phyloP scores from a whole-genome alignment of 2,888 invertebrate genomes.

The Azorinus chamasolen region DNA sequence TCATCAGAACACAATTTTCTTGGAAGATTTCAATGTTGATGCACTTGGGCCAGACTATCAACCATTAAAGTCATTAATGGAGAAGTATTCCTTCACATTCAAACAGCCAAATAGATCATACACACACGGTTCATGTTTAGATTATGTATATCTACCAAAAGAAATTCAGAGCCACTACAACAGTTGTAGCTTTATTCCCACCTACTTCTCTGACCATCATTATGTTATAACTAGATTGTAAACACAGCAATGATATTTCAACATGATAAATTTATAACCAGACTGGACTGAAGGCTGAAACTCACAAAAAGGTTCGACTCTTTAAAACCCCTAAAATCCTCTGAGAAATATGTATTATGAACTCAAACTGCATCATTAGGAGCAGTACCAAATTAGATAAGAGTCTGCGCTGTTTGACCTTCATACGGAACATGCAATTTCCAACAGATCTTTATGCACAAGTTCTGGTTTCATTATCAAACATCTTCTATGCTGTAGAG shows the following conservation, averaged over 20 bases:
- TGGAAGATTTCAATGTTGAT: constrained; percentile 45
- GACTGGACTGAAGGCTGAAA: too few relatives aligned
- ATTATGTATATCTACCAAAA: constrained; percentile 26
- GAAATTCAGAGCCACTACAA: constrained; percentile 12
- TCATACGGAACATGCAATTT: too few relatives aligned
- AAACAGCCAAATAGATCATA: constrained; percentile 18
- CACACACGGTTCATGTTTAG: constrained; percentile 25
- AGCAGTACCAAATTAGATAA: too few relatives aligned
- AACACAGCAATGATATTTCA: constrained; percentile 7
- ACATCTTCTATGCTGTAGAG: too few relatives aligned
- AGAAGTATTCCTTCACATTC: constrained; percentile 15
- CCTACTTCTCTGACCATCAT: constrained; percentile 34
- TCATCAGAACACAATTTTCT: constrained; percentile 12
- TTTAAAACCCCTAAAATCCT: too few relatives aligned
- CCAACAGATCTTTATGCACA: too few relatives aligned
- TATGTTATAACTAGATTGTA: constrained; percentile 15
- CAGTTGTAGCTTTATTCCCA: constrained; percentile 14
- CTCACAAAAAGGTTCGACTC: too few relatives aligned
- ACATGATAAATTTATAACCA: too few relatives aligned
- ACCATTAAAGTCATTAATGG: constrained; percentile 12
- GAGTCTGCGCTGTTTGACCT: too few relatives aligned
- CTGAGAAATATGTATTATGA: too few relatives aligned
- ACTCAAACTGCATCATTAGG: too few relatives aligned
- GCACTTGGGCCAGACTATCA: constrained; percentile 8
- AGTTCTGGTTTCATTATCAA: too few relatives aligned